These are phyloP conservation scores for Larimichthys polyactis DNA, from an alignment of 2,113 vertebrate genomes.

Conservation along the genomic window DNA sequence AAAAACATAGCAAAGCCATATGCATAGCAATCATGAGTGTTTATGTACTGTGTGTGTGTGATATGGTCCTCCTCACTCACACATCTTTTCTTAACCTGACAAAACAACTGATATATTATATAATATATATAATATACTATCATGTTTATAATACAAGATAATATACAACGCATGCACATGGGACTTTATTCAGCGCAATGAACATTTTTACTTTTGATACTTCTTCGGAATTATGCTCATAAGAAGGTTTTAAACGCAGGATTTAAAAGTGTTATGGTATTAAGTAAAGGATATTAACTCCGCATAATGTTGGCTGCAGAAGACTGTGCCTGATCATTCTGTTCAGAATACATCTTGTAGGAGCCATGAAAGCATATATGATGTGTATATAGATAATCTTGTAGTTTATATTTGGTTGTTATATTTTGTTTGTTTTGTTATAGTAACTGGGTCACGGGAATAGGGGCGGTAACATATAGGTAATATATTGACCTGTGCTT, in stretches of 20 bases:
- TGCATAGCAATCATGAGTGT: neutral
- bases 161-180: neutral
- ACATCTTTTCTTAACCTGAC: conserved; percentile 10
- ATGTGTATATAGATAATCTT: too few relatives aligned
- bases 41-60: too few relatives aligned
- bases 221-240: neutral
- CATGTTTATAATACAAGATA: neutral
- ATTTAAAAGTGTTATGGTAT: neutral
- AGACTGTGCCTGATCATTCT: neutral
- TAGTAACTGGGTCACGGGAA: too few relatives aligned
- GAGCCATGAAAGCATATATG: too few relatives aligned
- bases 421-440: too few relatives aligned
- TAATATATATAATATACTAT: too few relatives aligned
- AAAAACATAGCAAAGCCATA: neutral
- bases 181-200: neutral
- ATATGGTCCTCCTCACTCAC: neutral
- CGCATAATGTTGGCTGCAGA: neutral
- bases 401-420: too few relatives aligned
- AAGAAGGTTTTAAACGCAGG: too few relatives aligned
- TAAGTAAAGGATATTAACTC: too few relatives aligned
- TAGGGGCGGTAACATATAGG: too few relatives aligned
- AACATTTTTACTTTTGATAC: neutral
- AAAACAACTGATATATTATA: neutral
- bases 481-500: too few relatives aligned
- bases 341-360: too few relatives aligned